Percentiles rank a stretch among this genome's conserved stretches.
phyloP scores from a whole-genome alignment of 2,797 vertebrate species.

The Cuniculus paca region DNA sequence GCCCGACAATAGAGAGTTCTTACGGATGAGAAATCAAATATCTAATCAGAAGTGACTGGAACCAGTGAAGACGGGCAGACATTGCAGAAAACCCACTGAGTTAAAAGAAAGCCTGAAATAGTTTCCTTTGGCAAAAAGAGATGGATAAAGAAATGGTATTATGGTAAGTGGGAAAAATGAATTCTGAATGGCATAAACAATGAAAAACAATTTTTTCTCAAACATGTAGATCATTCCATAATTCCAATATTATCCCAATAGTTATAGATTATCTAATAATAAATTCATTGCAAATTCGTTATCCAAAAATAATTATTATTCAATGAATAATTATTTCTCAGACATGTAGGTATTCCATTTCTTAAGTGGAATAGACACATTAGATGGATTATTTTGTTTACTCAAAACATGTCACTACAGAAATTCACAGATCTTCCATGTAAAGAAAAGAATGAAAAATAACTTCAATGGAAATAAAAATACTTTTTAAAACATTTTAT shows the following conservation, averaged over 20 bases:
- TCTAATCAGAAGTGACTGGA: neutral
- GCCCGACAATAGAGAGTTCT: neutral
- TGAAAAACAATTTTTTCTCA: constrained; percentile 39
- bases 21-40: constrained; percentile 13
- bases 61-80: neutral
- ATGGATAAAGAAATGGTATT: neutral
- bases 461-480: constrained; percentile 11
- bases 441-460: neutral
- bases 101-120: constrained; percentile 6
- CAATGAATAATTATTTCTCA: neutral
- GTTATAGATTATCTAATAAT: neutral
- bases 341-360: neutral
- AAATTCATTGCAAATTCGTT: neutral
- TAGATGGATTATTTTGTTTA: neutral
- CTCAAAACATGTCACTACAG: neutral
- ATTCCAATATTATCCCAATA: neutral
- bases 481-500: neutral
- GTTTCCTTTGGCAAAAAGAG: neutral
- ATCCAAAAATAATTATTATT: neutral
- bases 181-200: neutral
- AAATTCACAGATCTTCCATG: neutral
- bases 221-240: neutral
- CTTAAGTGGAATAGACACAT: neutral
- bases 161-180: neutral
- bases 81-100: neutral